Evolutionary conservation across 2,888 invertebrate species (phyloP).

Genomic region (Chymomyza amoena): DNA sequence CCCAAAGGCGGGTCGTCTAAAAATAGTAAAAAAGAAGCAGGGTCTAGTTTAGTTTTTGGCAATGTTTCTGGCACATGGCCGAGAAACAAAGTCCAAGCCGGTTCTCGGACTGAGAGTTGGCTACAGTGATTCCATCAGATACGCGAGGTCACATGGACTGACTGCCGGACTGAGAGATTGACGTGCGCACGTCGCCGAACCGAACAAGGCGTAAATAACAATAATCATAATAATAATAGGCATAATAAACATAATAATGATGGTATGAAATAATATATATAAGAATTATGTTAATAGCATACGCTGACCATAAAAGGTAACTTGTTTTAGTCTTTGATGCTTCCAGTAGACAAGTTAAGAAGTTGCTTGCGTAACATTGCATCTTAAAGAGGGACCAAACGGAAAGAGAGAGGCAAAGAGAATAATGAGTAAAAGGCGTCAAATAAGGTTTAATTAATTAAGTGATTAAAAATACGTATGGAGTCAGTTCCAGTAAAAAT

Average conservation of each 20-base stretch:
- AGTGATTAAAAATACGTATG: not conserved
- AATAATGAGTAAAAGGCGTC: not conserved
- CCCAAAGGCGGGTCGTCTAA: not conserved
- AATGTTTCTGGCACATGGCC: slow-evolving; percentile 55
- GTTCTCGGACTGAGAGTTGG: slow-evolving; percentile 6
- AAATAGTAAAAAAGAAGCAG: not conserved
- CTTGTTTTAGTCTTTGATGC: slow-evolving; percentile 30
- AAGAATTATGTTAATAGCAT: slow-evolving; percentile 59
- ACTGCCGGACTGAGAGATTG: slow-evolving; percentile 32
- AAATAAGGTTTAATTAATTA: not conserved
- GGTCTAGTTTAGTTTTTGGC: slow-evolving; percentile 22
- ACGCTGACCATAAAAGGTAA: slow-evolving; percentile 48
- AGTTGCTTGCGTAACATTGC: slow-evolving; percentile 38
- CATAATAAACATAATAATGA: slow-evolving; percentile 42
- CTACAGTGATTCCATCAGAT: slow-evolving; percentile 14
- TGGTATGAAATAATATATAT: slow-evolving; percentile 55
- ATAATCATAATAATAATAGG: slow-evolving; percentile 30
- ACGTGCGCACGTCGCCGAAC: slow-evolving; percentile 37
- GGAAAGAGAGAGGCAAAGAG: slow-evolving; percentile 14
- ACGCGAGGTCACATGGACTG: slow-evolving; percentile 32
- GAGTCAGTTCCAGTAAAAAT: too few species aligned
- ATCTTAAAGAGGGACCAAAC: not conserved
- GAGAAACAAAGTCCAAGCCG: slow-evolving; percentile 31
- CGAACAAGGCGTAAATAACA: slow-evolving; percentile 51
- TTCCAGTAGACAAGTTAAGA: slow-evolving; percentile 1